phyloP scores from a whole-genome alignment of 2,113 vertebrate species.

The Ursus arctos region DNA sequence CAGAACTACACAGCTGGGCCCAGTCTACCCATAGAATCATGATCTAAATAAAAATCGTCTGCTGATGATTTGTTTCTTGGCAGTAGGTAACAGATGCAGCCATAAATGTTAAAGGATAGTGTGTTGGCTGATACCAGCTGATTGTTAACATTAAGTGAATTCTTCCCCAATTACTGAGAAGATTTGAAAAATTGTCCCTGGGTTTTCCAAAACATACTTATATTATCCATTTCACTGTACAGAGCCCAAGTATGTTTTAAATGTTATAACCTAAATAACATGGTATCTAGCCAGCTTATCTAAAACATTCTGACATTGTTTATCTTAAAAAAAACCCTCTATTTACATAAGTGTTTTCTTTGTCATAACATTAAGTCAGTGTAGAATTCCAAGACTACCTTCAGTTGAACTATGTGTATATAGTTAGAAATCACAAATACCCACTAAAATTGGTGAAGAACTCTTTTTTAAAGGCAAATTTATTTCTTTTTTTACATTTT shows the following conservation, averaged over 20 bases:
- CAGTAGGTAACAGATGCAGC: neutral
- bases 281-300: neutral
- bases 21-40: neutral
- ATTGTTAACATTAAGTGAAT: neutral
- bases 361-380: neutral
- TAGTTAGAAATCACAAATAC: neutral
- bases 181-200: neutral
- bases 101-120: neutral
- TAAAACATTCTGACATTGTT: neutral
- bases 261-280: neutral
- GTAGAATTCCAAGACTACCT: neutral
- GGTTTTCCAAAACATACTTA: neutral
- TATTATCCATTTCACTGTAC: neutral
- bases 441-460: neutral
- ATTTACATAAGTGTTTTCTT: neutral
- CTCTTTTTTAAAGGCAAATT: neutral
- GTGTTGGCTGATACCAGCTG: neutral
- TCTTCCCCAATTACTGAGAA: neutral
- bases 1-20: neutral
- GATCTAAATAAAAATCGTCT: neutral
- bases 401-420: neutral
- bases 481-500: neutral
- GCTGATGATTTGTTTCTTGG: neutral
- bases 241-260: neutral
- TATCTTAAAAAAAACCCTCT: neutral